A percentile compares a stretch with the other conserved stretches of the same genome.
Evolutionary conservation across 1,140 invertebrate genomes (phyloP).

Genomic region (Galleria mellonella): DNA sequence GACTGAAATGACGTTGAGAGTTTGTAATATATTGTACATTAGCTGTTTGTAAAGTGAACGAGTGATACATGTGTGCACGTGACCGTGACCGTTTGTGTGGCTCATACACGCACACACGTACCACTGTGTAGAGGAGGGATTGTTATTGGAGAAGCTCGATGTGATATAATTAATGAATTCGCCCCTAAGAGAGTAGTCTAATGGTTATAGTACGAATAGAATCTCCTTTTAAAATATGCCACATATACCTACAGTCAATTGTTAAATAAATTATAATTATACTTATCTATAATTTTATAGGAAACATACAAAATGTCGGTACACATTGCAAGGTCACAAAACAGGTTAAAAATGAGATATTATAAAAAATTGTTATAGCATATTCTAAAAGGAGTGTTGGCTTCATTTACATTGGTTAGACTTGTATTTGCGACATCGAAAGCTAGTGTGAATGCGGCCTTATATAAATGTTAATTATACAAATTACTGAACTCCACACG

Average conservation of each 20-base stretch:
- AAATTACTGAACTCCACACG: conserved; percentile 34
- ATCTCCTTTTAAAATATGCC: conserved; percentile 53
- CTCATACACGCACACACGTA: too few relatives aligned
- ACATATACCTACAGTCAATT: conserved; percentile 5
- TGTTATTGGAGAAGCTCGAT: too few relatives aligned
- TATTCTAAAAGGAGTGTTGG: conserved; percentile 53
- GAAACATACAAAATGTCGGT: conserved; percentile 10
- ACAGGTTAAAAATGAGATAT: conserved; percentile 9
- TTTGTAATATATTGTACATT: too few relatives aligned
- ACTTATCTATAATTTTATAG: conserved; percentile 6
- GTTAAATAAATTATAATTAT: conserved; percentile 1
- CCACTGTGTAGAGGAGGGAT: too few relatives aligned
- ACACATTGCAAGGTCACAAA: conserved; percentile 43
- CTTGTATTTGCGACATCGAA: conserved; percentile 50
- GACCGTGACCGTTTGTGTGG: too few relatives aligned
- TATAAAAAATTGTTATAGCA: conserved; percentile 19
- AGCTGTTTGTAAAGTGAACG: too few relatives aligned
- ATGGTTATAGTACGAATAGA: conserved; percentile 17
- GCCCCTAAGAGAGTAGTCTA: conserved; percentile 19
- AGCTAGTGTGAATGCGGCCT: conserved; percentile 63
- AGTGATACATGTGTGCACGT: too few relatives aligned
- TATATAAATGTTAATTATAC: conserved; percentile 44
- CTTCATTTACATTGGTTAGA: conserved; percentile 55
- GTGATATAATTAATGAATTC: too few relatives aligned
- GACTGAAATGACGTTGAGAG: too few relatives aligned